Base-by-base conservation (phyloP, 2,888 invertebrate species). In the Serrognathus titanus region DNA sequence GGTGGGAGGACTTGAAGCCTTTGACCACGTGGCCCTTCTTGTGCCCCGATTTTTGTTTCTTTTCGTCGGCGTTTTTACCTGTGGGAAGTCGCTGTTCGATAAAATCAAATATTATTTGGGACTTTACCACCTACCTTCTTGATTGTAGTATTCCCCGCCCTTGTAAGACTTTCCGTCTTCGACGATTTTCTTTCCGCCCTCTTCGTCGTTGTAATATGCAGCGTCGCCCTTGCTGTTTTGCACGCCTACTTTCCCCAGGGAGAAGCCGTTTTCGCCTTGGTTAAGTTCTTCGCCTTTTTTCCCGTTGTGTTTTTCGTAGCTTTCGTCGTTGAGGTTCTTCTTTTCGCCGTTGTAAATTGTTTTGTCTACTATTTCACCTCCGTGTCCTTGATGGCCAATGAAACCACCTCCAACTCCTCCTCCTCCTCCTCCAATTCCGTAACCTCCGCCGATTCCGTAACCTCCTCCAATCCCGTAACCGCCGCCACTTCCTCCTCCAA, bases 21-120 rank as follows among this genome's bases (percentile, higher is more conserved):
- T 86, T 85, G 71, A 84, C 83, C 10, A 81, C 80, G 69, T 85
- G 85, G 0, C 85, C 85, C 62, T 85, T 86, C 66, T 84, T 84
- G 71, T 85, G 85, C 45, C 83, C 82, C 51, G 81, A 80, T 3
- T 82, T 81, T 63, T 81, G 79, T 56, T 83, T 82, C 36, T 83
- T 64, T 61, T 83, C 80, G 51, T 80, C 82, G 52, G 82, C 83
- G 53, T 82, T 82, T 59, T 81, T 81, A 78, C 75, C 75, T 75
- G 53, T 39, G 50, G n/a, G 12, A 48, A 47, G 35, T 16, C 49
- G 45, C 47, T 43, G 31, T 52, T n/a, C 24, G 40, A 43, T 35
- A 4, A 3, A 41, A 16, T 52, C 43, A 35, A 12, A 20, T 12
- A 45, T 13, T 7, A 60, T 41, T 66, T 63, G 10, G 41, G 11